Evolutionary conservation across 2,888 invertebrate genomes (phyloP), one percentile per base, ranked within the genome.

Genomic region (Apamea monoglypha): DNA sequence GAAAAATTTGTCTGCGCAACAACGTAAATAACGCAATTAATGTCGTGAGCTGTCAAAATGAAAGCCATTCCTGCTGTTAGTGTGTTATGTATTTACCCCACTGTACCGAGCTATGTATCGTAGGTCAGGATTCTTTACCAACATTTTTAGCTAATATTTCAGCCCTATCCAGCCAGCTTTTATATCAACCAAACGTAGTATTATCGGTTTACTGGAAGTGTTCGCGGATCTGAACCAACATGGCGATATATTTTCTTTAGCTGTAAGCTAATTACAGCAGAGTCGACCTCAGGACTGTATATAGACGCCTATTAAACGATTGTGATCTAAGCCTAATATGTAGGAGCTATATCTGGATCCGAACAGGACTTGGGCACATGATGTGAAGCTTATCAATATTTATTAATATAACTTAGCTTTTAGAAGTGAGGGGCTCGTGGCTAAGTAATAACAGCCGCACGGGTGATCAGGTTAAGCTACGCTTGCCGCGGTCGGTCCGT

Each of bases 141-240:
- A 56, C 3, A 56, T 56, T 25, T 25, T 25, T 25, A 56, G 10
- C 10, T 10, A 25, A 56, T 10, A 56, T 21, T 32, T 44, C 16
- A 50, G 25, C 4, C 32, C 3, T 74, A 77, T 91, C 90, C 76
- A 92, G 91, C 1, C 0, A 68, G 25, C 4, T 77, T 80, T 36
- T 83, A 85, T 36, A 76, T 78, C 66, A 78, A 40, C 67, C 56
- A 75, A 78, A 74, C 82, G 83, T 89, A 91, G 91, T 89, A 93
- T 93, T 92, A 94, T 91, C 89, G 85, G 91, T 91, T 95, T 88
- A 91, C 94, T 94, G 87, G 95, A 95, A 96, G 91, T 89, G 92
- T 89, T 94, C 89, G 91, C 95, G 95, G 95, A 96, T 94, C 93
- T 94, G 90, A 91, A 91, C 95, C 84, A 90, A 93, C 91, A 91